Conservation (phyloP, 2,797 vertebrate species). For the Pogonophryne albipinna region DNA sequence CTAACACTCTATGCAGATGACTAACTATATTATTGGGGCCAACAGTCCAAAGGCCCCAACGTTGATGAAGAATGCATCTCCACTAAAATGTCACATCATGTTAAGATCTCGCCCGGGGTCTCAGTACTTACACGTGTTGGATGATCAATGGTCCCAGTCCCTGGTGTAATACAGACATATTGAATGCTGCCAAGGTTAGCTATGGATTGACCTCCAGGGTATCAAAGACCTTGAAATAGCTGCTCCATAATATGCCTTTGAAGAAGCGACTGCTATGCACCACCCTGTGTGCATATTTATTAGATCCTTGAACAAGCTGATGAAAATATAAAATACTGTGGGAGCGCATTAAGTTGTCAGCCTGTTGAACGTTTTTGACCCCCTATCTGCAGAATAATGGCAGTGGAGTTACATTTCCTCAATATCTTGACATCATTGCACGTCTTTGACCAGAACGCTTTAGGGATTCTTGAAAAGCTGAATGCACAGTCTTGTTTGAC, state of each 20-base stretch:
- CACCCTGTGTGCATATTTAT: constrained; percentile 39
- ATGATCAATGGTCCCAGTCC: constrained; percentile 22
- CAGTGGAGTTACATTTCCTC: constrained; percentile 45
- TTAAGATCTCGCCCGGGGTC: background rate
- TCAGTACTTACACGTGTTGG: constrained; percentile 20
- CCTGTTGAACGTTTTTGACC: constrained; percentile 48
- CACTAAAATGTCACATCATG: constrained; percentile 8
- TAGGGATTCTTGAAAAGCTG: constrained; percentile 41
- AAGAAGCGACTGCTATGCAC: constrained; percentile 30
- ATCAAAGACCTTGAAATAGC: constrained; percentile 43
- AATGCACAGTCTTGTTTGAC: constrained; percentile 44
- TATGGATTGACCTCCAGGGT: constrained; percentile 51
- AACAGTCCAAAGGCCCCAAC: background rate
- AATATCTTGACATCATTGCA: constrained; percentile 30
- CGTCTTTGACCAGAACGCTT: constrained; percentile 32
- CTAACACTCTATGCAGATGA: constrained; percentile 39
- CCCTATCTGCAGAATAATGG: constrained; percentile 24
- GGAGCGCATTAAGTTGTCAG: constrained; percentile 29
- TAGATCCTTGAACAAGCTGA: constrained; percentile 29
- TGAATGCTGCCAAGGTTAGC: constrained; percentile 11
- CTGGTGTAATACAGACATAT: constrained; percentile 11
- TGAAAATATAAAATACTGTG: constrained; percentile 57
- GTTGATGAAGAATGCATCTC: background rate
- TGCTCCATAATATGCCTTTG: constrained; percentile 23
- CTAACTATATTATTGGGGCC: background rate